Conservation (phyloP, 2,113 vertebrate species). For the Globicephala melas region DNA sequence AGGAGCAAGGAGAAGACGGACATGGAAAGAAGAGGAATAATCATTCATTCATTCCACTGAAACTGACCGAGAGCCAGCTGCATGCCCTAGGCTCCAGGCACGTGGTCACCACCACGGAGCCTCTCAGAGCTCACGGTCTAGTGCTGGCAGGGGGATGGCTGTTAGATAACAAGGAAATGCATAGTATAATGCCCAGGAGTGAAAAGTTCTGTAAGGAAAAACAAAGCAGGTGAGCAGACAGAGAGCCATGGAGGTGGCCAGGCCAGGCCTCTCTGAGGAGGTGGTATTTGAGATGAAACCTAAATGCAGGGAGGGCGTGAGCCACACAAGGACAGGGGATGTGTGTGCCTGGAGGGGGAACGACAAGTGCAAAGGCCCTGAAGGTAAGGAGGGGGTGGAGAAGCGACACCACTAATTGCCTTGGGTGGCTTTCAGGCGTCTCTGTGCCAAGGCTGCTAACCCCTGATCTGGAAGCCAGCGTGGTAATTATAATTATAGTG, state of each 20-base stretch:
- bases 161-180: background rate
- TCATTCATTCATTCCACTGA: background rate
- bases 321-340: background rate
- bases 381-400: background rate
- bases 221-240: background rate
- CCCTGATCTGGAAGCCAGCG: background rate
- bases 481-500: slow-evolving; percentile 24
- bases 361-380: background rate
- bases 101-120: background rate
- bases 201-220: background rate
- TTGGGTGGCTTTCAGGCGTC: slow-evolving; percentile 20
- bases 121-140: background rate
- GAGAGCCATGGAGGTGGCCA: background rate
- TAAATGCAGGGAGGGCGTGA: background rate
- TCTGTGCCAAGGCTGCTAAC: background rate
- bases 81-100: background rate
- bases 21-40: background rate
- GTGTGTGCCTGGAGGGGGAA: background rate
- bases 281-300: background rate
- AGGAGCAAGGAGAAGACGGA: background rate
- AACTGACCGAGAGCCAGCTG: no score
- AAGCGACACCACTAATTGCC: slow-evolving; percentile 11
- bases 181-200: background rate
- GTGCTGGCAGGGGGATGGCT: background rate
- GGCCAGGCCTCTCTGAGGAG: background rate